Conservation (phyloP, 1,140 invertebrate genomes). For the Teleopsis dalmanni region DNA sequence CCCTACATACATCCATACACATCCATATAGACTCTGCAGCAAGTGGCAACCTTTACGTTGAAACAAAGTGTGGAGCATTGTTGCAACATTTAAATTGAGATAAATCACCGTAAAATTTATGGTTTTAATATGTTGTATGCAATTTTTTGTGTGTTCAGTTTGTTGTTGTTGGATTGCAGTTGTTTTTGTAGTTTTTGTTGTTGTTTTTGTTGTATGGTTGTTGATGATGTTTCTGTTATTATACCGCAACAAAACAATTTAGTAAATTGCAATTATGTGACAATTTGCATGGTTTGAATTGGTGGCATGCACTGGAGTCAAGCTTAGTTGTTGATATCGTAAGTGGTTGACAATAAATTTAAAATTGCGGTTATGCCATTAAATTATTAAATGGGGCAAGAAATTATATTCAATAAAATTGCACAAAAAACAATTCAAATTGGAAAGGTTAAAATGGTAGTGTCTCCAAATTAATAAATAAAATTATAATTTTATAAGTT, state of each 20-base stretch:
- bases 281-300: slow-evolving; percentile 32
- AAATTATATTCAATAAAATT: not conserved
- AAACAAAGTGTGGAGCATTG: not conserved
- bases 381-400: not conserved
- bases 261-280: slow-evolving; percentile 44
- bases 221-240: not conserved
- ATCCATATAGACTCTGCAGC: too few relatives aligned
- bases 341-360: slow-evolving; percentile 44
- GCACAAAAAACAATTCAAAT: not conserved
- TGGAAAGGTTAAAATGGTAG: too few relatives aligned
- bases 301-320: slow-evolving; percentile 10
- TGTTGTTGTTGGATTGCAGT: not conserved
- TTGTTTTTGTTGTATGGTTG: not conserved
- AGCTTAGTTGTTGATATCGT: too few relatives aligned
- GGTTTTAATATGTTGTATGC: slow-evolving; percentile 36
- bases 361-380: slow-evolving; percentile 42
- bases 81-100: slow-evolving; percentile 43
- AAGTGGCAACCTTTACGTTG: too few relatives aligned
- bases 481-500: too few relatives aligned
- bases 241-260: slow-evolving; percentile 28
- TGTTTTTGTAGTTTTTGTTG: slow-evolving; percentile 1
- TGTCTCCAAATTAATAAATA: too few relatives aligned
- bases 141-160: not conserved
- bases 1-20: too few relatives aligned
- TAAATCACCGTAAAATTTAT: slow-evolving; percentile 45